Percentiles rank a stretch among this genome's conserved stretches.
phyloP scores from a whole-genome alignment of 2,113 vertebrate genomes.

The Sarotherodon lohbergeri region DNA sequence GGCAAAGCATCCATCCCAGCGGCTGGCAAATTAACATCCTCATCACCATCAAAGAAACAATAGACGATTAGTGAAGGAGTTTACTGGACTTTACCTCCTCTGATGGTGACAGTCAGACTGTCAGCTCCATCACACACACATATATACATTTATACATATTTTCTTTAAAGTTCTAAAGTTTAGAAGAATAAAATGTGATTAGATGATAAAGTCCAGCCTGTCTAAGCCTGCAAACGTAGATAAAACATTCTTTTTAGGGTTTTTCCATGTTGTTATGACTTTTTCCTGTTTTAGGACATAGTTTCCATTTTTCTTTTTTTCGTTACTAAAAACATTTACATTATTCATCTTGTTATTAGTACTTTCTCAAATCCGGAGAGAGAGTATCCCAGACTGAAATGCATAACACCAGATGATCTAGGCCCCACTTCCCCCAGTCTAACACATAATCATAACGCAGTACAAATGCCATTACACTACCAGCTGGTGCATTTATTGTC shows the following conservation, averaged over 20 bases:
- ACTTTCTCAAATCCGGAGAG: not conserved
- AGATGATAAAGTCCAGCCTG: not conserved
- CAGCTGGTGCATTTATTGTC: no score
- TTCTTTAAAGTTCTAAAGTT: not conserved
- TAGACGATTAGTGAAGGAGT: not conserved
- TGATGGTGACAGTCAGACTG: not conserved
- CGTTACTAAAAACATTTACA: not conserved
- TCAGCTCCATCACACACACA: no score
- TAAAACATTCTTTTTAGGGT: not conserved
- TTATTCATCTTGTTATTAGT: not conserved
- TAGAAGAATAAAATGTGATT: not conserved
- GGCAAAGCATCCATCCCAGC: not conserved
- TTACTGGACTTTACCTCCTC: not conserved
- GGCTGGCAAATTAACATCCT: not conserved
- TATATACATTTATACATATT: no score
- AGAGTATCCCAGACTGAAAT: accelerated
- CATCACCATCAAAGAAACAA: not conserved
- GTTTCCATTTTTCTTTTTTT: not conserved
- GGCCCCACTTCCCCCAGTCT: no score
- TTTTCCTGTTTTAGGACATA: not conserved
- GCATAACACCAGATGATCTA: not conserved
- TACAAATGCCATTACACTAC: no score
- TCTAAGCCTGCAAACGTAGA: not conserved
- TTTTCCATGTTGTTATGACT: not conserved
- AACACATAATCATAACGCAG: no score